Evolutionary conservation across 2,113 vertebrate genomes (phyloP), one percentile per base, ranked within the genome.

Genomic region (Lota lota): DNA sequence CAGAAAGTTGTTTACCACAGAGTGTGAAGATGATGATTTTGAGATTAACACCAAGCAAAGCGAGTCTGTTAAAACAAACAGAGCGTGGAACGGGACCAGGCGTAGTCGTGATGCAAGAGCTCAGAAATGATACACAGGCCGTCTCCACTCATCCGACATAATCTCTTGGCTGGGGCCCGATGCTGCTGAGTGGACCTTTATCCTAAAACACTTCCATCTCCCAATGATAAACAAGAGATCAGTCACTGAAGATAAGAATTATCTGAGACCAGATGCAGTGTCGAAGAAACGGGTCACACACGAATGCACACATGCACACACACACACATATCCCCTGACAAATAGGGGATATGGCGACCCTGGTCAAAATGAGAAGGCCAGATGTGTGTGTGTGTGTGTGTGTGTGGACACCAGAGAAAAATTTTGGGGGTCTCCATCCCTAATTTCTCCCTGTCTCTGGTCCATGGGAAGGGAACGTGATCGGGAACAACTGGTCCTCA

Each of bases 31-130:
- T 63, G 67, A 70, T 21, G 63, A 70, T 69, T 81, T 73, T 36
- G 74, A 85, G 82, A 83, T 81, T 79, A 79, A 87, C 82, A 73
- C 72, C 67, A 65, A 12, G 51, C 51, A 17, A 8, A 69, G 66
- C 8, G 83, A 79, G 86, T 82, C 74, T 79, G 70, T 78, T 65
- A 88, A 88, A 88, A 88, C 80, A 86, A 86, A 87, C 70, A 85
- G 33, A 40, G 66, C 21, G 54, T 18, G 10, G 73, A 78, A 73
- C 76, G 20, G 75, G 73, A 70, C 73, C 28, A 51, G 15, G 50
- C 16, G 28, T 33, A 33, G 10, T 64, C 67, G 68, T 87, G 83
- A 83, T 80, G 67, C 56, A 66, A 86, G 77, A 22, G 50, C 65
- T 77, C 64, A 85, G 67, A 80, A 84, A 89, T 82, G 77, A 83